Conservation (phyloP, 2,113 vertebrate genomes). For the Hystrix brachyura region DNA sequence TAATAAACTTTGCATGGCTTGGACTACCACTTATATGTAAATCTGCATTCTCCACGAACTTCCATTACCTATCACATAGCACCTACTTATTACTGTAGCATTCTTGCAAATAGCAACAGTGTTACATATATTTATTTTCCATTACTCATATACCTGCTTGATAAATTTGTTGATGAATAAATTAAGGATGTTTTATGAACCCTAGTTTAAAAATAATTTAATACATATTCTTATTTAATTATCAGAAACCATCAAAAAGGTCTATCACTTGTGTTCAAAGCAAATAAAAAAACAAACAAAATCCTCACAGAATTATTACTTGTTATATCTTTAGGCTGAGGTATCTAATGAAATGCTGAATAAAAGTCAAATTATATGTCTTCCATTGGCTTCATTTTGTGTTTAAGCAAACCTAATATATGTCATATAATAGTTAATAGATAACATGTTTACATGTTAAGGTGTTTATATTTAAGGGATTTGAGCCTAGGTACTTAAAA, state of each 20-base stretch:
- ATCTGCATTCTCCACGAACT: background rate
- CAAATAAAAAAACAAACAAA: background rate
- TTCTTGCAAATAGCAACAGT: background rate
- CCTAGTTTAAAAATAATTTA: background rate
- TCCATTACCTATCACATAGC: background rate
- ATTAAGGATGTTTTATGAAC: background rate
- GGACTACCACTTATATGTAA: background rate
- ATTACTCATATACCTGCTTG: background rate
- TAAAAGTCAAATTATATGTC: background rate
- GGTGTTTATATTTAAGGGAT: background rate
- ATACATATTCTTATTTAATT: background rate
- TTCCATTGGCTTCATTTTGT: slow-evolving; percentile 18
- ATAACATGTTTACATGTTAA: background rate
- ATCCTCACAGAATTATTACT: background rate
- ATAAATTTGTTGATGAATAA: background rate
- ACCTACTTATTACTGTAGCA: background rate
- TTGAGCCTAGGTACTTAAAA: slow-evolving; percentile 10
- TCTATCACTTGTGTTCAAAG: background rate
- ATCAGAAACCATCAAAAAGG: background rate
- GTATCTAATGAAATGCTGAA: background rate
- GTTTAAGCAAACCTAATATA: background rate
- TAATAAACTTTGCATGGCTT: background rate
- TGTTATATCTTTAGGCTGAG: background rate
- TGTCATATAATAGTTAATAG: background rate
- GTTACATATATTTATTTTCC: background rate